Evolutionary conservation across 1,140 invertebrate species (phyloP).

Genomic region (Eupeodes corollae): DNA sequence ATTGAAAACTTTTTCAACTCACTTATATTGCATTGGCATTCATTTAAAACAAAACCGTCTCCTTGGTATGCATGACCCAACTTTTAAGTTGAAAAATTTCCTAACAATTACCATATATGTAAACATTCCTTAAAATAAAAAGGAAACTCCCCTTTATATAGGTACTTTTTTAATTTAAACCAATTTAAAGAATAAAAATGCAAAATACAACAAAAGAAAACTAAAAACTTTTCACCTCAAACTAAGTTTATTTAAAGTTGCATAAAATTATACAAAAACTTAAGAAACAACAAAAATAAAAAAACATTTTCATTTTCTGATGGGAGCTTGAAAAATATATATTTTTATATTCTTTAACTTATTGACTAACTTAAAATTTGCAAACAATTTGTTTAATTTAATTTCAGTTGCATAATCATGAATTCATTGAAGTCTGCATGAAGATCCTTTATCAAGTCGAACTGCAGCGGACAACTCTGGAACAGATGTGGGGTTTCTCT

Average conservation of each 20-base stretch:
- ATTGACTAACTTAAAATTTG: slow-evolving; percentile 17
- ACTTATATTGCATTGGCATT: too few species aligned
- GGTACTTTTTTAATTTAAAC: slow-evolving; percentile 10
- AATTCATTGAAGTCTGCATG: slow-evolving; percentile 90
- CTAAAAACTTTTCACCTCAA: slow-evolving; percentile 12
- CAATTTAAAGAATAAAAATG: slow-evolving; percentile 9
- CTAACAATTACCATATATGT: too few species aligned
- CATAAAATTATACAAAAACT: slow-evolving; percentile 13
- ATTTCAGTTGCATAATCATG: slow-evolving; percentile 79
- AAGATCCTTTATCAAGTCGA: slow-evolving; percentile 96
- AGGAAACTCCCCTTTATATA: slow-evolving; percentile 7
- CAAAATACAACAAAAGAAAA: neutral
- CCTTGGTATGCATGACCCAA: too few species aligned
- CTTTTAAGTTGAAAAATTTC: too few species aligned
- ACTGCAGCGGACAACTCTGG: slow-evolving; percentile 71
- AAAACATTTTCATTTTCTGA: slow-evolving; percentile 18
- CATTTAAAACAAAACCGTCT: too few species aligned
- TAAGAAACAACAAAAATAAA: slow-evolving; percentile 7
- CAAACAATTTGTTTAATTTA: slow-evolving; percentile 5
- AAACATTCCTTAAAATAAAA: too few species aligned
- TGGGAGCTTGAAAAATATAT: too few species aligned
- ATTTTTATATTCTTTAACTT: slow-evolving; percentile 4
- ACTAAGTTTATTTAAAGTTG: slow-evolving; percentile 19
- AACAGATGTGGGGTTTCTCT: slow-evolving; percentile 95
- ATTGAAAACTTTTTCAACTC: too few species aligned